Evolutionary conservation across 2,888 invertebrate species (phyloP).

Genomic region (Aphodius sticticus): DNA sequence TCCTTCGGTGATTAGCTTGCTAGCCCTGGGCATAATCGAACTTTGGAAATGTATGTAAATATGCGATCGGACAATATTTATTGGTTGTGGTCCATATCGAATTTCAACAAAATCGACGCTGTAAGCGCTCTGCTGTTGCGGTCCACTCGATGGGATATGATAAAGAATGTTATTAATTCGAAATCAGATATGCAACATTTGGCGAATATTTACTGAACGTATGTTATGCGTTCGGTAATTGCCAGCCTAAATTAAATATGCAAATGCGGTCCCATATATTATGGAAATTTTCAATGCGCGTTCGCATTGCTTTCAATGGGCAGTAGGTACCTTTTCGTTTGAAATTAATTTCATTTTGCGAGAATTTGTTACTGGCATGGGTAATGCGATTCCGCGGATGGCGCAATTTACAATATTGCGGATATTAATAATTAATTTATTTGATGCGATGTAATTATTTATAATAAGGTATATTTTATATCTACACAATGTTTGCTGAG

Average conservation of each 20-base stretch:
- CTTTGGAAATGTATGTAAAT: background rate
- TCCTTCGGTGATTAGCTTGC: background rate
- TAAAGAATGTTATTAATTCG: slow-evolving; percentile 27
- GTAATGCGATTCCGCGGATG: background rate
- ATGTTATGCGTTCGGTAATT: slow-evolving; percentile 20
- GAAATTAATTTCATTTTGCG: slow-evolving; percentile 16
- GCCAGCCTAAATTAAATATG: slow-evolving; percentile 26
- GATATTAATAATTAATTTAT: background rate
- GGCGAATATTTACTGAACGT: slow-evolving; percentile 22
- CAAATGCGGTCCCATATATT: slow-evolving; percentile 20
- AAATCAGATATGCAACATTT: slow-evolving; percentile 27
- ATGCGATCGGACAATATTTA: background rate
- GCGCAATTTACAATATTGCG: background rate
- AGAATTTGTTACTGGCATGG: background rate
- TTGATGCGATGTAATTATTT: too few species aligned
- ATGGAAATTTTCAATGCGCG: slow-evolving; percentile 18
- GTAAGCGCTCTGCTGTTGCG: background rate
- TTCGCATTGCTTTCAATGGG: background rate
- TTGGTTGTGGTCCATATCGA: background rate
- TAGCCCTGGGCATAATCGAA: background rate
- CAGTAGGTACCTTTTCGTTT: slow-evolving; percentile 19
- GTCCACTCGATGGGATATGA: slow-evolving; percentile 8
- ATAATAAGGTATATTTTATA: too few species aligned
- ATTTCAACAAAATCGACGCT: background rate
- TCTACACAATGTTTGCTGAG: too few species aligned